Percentiles rank a stretch among this genome's conserved stretches.
Evolutionary conservation across 2,888 invertebrate species (phyloP).

Genomic region (Limulus polyphemus): DNA sequence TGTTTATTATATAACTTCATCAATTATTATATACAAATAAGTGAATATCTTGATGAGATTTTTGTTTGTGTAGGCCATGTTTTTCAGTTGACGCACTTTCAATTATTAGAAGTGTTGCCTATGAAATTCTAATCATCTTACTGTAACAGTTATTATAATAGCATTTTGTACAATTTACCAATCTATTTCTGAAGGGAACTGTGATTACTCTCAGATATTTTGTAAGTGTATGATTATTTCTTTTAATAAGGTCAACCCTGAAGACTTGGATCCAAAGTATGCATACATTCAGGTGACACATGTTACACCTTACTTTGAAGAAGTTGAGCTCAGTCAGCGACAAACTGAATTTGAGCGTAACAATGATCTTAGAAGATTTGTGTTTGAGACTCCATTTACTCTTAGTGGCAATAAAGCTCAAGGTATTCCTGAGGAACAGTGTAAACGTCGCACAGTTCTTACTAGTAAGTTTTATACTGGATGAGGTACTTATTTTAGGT

Average conservation of each 20-base stretch:
- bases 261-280: conserved; percentile 63
- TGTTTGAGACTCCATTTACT: conserved; percentile 91
- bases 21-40: too few species aligned
- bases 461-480: conserved; percentile 49
- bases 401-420: conserved; percentile 54
- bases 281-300: conserved; percentile 92
- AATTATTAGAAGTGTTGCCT: too few species aligned
- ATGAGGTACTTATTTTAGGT: too few species aligned
- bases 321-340: conserved; percentile 45
- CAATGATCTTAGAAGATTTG: conserved; percentile 71
- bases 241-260: conserved; percentile 48
- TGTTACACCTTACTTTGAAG: conserved; percentile 71
- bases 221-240: not conserved
- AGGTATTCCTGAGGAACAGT: conserved; percentile 66
- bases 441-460: conserved; percentile 78
- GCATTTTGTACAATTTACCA: not conserved
- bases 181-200: not conserved
- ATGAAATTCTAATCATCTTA: too few species aligned
- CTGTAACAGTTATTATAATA: too few species aligned
- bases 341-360: conserved; percentile 77
- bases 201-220: not conserved
- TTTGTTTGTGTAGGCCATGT: too few species aligned
- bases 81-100: too few species aligned
- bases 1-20: too few species aligned
- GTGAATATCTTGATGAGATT: too few species aligned